phyloP scores from a whole-genome alignment of 1,140 invertebrate species.

The Luehdorfia chinensis region DNA sequence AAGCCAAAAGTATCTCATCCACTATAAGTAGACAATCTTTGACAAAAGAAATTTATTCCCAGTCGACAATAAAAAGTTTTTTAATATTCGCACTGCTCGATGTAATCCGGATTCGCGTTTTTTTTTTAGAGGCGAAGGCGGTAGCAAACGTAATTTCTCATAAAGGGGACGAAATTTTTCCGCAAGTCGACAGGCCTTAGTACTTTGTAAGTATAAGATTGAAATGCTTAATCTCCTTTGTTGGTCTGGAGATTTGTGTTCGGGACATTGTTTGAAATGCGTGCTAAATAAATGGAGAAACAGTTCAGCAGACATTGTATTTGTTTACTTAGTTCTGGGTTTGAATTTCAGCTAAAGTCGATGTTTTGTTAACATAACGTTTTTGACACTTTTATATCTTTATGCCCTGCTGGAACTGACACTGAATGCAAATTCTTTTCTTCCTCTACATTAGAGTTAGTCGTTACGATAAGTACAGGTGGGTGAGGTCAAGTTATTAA shows the following conservation, averaged over 20 bases:
- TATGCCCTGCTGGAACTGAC: no score
- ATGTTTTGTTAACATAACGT: background rate
- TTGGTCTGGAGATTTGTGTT: conserved; percentile 6
- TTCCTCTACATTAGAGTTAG: no score
- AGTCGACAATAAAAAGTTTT: conserved; percentile 12
- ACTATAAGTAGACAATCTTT: background rate
- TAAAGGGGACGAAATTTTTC: conserved; percentile 7
- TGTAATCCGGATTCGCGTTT: conserved; percentile 4
- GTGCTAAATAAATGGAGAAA: background rate
- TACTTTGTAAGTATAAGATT: conserved; percentile 16
- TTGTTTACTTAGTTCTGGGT: no score
- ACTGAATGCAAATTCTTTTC: no score
- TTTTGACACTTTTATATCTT: background rate
- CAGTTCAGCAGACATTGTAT: no score
- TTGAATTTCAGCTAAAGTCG: background rate
- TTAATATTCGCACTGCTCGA: conserved; percentile 2
- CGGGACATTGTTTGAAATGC: conserved; percentile 6
- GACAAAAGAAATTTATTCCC: conserved; percentile 11
- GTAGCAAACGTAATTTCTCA: conserved; percentile 12
- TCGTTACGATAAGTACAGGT: no score
- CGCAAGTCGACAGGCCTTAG: conserved; percentile 5
- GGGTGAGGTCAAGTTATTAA: no score
- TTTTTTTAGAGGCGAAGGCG: conserved; percentile 2
- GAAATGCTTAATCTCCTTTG: conserved; percentile 15
- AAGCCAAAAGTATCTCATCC: background rate